Evolutionary conservation across 1,140 invertebrate species (phyloP), one percentile per base, ranked within the genome.

Genomic region (Drosophila gunungcola): DNA sequence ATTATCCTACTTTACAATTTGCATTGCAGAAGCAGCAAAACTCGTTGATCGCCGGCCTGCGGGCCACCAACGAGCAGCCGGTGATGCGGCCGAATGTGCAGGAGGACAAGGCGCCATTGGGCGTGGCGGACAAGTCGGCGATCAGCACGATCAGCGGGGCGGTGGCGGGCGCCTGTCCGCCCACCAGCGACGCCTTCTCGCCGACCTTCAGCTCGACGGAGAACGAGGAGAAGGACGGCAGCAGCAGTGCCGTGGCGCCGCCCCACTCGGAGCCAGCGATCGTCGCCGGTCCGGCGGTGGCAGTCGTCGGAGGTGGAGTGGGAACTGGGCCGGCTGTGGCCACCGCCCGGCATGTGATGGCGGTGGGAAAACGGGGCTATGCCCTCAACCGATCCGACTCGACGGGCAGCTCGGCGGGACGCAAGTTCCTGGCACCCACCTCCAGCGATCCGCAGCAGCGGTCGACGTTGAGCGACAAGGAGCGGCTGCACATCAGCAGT

Each of bases 391-490:
- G 96, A 70, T 96, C 96, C 2, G 96, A 97, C 85, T 97, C 96
- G 64, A 96, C 97, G 41, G 96, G 96, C 36, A 97, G 96, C 90
- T 94, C 93, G 61, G 95, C 96, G 3, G 96, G 96, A 0, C 94
- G 97, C 61, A 98, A 98, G 84, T 98, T 96, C 92, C 93, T 98
- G 62, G 97, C 97, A 12, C 97, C 97, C 25, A 97, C 97, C 0
- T 92, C 98, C 43, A 98, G 97, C 45, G 97, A 98, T 93, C 96
- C 96, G 25, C 95, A 96, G 52, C 94, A 96, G 25, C 93, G 96
- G 41, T 80, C 82, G 0, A 91, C 90, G 25, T 49, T 91, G 6
- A 94, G 95, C 9, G 96, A 96, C 53, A 97, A 97, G 91, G 91
- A 92, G 63, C 78, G 91, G 13, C 54, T 91, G n/a, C 85, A 91